Base-by-base conservation (phyloP, 2,888 invertebrate genomes). In the Nysson spinosus region DNA sequence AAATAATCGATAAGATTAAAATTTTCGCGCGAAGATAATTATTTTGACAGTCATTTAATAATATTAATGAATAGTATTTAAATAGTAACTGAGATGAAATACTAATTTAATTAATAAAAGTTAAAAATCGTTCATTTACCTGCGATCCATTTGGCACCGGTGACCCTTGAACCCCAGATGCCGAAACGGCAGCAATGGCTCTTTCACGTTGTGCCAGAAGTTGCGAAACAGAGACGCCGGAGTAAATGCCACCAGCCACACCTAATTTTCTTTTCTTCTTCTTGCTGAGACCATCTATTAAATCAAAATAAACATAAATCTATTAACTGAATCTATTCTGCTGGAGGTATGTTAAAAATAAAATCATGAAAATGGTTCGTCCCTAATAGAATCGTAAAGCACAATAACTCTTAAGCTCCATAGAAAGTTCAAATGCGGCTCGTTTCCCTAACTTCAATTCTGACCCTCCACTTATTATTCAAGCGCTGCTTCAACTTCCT, bases 141-240 rank as follows among this genome's bases (percentile, higher is more conserved):
- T 86, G 86, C 60, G 85, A 79, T 74, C 83, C 84, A 77, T 86
- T 85, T 51, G 82, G 73, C 63, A 81, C 73, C 57, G 83, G 69
- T 52, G 82, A 76, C 52, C 75, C 74, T 54, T 80, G 82, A 61
- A 80, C 75, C 63, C 75, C 80, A 19, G 79, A 69, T 47, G 82
- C 77, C 22, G n/a, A n/a, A n/a, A n/a, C n/a, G n/a, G 81, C 73
- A 34, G 79, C 78, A 32, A 84, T 81, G 22, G 84, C 80, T 56
- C 83, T 81, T 82, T 92, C 92, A 77, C 91, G 89, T 80, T 92
- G 92, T 66, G 91, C 91, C 88, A 92, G 88, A 77, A 93, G 87
- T 85, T 92, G 92, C 51, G 92, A 91, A 55, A 92, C 91, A 74
- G 91, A 90, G 80, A 91, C 90, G 68, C 91, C 91, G 57, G 90